Percentiles rank a stretch among this genome's conserved stretches.
Evolutionary conservation across 1,140 invertebrate species (phyloP).

Genomic region (Macrobrachium nipponense): DNA sequence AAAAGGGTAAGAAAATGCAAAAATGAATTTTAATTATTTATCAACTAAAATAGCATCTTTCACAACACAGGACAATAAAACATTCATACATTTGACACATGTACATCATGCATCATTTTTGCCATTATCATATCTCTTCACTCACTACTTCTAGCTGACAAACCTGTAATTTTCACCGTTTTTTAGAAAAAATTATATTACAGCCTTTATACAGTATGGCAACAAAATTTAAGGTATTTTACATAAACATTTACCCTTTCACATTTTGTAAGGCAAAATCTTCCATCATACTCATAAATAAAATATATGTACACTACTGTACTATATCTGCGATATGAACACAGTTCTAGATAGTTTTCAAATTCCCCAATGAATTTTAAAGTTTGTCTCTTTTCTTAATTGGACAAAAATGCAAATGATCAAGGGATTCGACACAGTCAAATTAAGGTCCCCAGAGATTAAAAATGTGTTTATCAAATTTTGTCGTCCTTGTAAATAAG

Average conservation of each 20-base stretch:
- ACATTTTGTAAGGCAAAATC: background rate
- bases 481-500: background rate
- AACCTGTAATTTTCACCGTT: background rate
- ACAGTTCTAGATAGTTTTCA: no score
- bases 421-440: no score
- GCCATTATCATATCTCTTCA: conserved; percentile 17
- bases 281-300: no score
- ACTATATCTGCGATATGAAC: no score
- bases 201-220: background rate
- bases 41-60: conserved; percentile 40
- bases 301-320: no score
- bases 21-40: background rate
- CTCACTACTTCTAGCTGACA: background rate
- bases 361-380: no score
- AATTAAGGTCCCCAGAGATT: no score
- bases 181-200: conserved; percentile 22
- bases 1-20: no score
- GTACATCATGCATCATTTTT: conserved; percentile 32
- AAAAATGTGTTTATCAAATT: background rate
- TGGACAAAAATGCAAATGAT: no score
- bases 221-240: background rate
- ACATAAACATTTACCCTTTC: background rate
- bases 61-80: conserved; percentile 29
- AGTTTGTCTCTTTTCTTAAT: no score
- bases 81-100: conserved; percentile 15